These are phyloP conservation scores for Eupsilia transversa DNA, from an alignment of 2,888 invertebrate species.

Conservation along the genomic window DNA sequence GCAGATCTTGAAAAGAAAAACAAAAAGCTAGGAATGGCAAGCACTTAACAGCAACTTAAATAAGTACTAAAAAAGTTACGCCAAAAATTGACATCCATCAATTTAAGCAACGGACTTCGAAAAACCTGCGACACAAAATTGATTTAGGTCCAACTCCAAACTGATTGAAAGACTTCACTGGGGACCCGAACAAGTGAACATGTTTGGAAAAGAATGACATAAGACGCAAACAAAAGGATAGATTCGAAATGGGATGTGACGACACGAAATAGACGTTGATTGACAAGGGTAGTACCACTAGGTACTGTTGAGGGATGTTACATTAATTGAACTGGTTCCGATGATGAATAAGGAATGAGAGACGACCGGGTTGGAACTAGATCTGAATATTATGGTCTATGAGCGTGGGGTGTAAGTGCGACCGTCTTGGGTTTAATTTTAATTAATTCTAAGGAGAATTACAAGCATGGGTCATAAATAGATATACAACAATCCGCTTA, in stretches of 20 bases:
- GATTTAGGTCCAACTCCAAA: conserved; percentile 6
- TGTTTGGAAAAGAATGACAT: conserved; percentile 48
- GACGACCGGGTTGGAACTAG: conserved; percentile 24
- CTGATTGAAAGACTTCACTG: conserved; percentile 46
- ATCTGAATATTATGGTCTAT: conserved; percentile 20
- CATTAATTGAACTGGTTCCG: conserved; percentile 68
- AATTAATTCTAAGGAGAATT: conserved; percentile 18
- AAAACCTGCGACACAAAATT: conserved; percentile 4
- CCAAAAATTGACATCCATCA: neutral
- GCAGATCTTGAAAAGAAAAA: neutral
- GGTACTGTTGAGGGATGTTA: conserved; percentile 63
- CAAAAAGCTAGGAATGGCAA: neutral
- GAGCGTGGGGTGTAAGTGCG: neutral
- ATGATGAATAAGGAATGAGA: conserved; percentile 69
- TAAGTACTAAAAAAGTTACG: neutral
- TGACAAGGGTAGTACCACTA: conserved; percentile 67
- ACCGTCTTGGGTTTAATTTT: conserved; percentile 1
- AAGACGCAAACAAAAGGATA: conserved; percentile 51
- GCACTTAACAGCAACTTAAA: neutral
- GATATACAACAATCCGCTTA: neutral
- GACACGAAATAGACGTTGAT: conserved; percentile 68
- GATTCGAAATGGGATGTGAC: conserved; percentile 53
- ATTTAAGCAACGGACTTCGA: neutral
- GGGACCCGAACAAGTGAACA: conserved; percentile 22
- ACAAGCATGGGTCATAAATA: neutral